Evolutionary conservation across 1,140 invertebrate species (phyloP).

Genomic region (Apis dorsata): DNA sequence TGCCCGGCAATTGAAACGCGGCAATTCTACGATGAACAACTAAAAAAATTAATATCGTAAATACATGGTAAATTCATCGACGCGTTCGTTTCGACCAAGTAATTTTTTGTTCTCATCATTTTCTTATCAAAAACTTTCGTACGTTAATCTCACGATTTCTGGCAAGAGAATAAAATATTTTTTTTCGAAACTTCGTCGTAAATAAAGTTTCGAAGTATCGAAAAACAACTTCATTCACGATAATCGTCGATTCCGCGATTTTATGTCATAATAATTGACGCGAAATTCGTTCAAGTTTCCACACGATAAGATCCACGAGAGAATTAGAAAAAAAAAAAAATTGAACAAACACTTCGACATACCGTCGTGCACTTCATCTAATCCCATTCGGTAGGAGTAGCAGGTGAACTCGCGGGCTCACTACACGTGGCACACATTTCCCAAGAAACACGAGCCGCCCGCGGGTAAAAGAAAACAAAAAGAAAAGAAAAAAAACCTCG

Average conservation of each 20-base stretch:
- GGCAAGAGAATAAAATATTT: not conserved
- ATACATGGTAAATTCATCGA: conserved; percentile 23
- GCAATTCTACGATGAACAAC: conserved; percentile 16
- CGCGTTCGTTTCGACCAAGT: not conserved
- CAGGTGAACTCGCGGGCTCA: conserved; percentile 51
- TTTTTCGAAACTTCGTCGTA: not conserved
- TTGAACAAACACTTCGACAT: conserved; percentile 19
- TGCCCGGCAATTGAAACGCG: not conserved
- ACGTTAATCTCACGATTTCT: not conserved
- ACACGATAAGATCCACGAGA: not conserved
- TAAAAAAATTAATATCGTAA: conserved; percentile 18
- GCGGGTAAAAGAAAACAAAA: not conserved
- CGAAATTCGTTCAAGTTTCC: not conserved
- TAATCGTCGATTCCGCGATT: not conserved
- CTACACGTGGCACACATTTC: conserved; percentile 62
- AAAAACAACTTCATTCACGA: not conserved
- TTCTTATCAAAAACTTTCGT: not conserved
- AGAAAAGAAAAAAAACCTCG: not conserved
- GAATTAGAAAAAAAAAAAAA: not conserved
- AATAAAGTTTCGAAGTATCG: not conserved
- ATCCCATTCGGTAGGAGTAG: conserved; percentile 49
- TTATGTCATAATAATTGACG: too few relatives aligned
- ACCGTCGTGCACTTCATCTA: conserved; percentile 55
- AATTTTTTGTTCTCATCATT: not conserved
- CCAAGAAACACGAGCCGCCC: not conserved